Evolutionary conservation across 2,113 vertebrate genomes (phyloP).

Genomic region (Crypturellus undulatus): DNA sequence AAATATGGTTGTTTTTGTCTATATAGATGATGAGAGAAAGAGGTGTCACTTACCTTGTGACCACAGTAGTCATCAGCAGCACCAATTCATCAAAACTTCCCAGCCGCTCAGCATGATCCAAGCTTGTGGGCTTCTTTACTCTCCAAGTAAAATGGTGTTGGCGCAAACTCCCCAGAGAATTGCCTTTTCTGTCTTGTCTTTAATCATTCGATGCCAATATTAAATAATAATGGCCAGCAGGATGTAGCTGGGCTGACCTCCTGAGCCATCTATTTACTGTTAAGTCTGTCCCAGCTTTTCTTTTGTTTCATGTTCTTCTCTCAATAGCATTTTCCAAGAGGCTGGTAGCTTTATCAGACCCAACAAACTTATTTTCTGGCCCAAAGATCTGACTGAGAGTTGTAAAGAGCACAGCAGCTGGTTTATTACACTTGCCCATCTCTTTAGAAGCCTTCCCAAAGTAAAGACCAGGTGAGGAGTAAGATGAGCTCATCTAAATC

Average conservation of each 20-base stretch:
- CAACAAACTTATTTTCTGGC: slow-evolving; percentile 42
- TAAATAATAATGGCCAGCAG: slow-evolving; percentile 34
- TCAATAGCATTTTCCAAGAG: slow-evolving; percentile 57
- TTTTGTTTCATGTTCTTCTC: slow-evolving; percentile 49
- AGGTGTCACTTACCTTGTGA: neutral
- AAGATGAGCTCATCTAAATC: slow-evolving; percentile 6
- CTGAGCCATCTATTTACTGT: neutral
- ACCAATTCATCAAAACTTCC: slow-evolving; percentile 8
- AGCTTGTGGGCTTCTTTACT: neutral
- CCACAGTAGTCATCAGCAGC: rapidly evolving
- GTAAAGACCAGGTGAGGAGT: slow-evolving; percentile 1
- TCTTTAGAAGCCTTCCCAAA: slow-evolving; percentile 29
- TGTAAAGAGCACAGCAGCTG: neutral
- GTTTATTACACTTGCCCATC: neutral
- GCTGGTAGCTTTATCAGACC: slow-evolving; percentile 25
- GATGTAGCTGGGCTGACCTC: slow-evolving; percentile 32
- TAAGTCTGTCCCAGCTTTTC: slow-evolving; percentile 44
- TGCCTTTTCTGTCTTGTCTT: slow-evolving; percentile 29
- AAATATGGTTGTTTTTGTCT: neutral
- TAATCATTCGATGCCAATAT: slow-evolving; percentile 20
- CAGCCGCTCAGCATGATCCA: neutral
- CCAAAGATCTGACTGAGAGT: slow-evolving; percentile 12
- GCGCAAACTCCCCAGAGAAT: slow-evolving; percentile 1
- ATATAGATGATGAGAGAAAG: rapidly evolving
- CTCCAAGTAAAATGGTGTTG: neutral